Evolutionary conservation across 1,140 invertebrate species (phyloP).

Genomic region (Bombus terrestris): DNA sequence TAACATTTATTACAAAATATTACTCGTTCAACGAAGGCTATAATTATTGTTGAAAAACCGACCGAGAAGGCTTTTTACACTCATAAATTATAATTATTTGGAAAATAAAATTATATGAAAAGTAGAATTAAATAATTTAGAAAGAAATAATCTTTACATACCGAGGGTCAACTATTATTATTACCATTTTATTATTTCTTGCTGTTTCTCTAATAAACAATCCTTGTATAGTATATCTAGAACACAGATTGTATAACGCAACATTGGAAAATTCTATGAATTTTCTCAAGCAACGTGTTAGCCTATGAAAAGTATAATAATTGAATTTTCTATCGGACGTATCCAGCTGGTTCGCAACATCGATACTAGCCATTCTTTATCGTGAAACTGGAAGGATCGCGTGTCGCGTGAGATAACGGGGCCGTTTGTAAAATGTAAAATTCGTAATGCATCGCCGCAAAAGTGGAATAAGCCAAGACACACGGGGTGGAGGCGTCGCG

Average conservation of each 20-base stretch:
- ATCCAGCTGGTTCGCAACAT: not conserved
- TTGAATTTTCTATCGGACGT: not conserved
- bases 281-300: not conserved
- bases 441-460: constrained; percentile 81
- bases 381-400: constrained; percentile 76
- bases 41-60: not conserved
- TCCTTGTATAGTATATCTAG: not conserved
- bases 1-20: not conserved
- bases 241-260: too few relatives aligned
- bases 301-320: not conserved
- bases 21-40: too few relatives aligned
- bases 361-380: constrained; percentile 67
- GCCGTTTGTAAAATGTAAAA: constrained; percentile 82
- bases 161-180: not conserved
- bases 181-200: not conserved
- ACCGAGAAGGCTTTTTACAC: not conserved
- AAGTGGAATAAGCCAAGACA: constrained; percentile 80
- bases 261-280: not conserved
- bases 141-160: too few relatives aligned
- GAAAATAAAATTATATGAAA: not conserved
- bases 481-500: constrained; percentile 58
- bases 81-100: too few relatives aligned
- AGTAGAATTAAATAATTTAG: not conserved
- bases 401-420: constrained; percentile 77
- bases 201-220: not conserved